These are phyloP conservation scores for Serilophus lunatus DNA, from an alignment of 2,113 vertebrate species.

Conservation along the genomic window DNA sequence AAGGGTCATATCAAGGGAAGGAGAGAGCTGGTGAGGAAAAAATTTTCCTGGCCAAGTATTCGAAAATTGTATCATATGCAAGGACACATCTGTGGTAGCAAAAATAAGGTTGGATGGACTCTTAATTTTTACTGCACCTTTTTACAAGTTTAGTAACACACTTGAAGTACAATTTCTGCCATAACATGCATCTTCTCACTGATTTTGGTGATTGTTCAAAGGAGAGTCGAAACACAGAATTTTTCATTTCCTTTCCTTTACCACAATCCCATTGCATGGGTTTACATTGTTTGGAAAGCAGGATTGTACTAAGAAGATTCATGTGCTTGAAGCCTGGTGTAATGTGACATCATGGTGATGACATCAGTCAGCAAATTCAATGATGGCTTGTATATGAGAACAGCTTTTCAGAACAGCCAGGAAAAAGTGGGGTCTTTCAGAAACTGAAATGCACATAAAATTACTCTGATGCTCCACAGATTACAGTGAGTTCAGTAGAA, in stretches of 20 bases:
- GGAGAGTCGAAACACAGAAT: not conserved
- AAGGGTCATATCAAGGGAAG: not conserved
- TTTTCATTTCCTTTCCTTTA: not conserved
- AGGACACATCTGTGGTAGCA: not conserved
- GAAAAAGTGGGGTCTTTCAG: not conserved
- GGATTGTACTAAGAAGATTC: not conserved
- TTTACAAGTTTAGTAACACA: not conserved
- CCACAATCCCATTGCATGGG: not conserved
- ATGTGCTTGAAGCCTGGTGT: not conserved
- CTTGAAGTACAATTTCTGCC: not conserved
- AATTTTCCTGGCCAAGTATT: not conserved
- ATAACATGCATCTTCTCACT: not conserved
- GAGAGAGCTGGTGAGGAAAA: not conserved
- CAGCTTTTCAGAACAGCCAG: not conserved
- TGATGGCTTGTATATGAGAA: not conserved
- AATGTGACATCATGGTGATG: rapidly evolving
- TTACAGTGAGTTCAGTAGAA: not conserved
- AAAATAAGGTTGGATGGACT: not conserved
- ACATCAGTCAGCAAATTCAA: not conserved
- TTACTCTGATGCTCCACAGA: not conserved
- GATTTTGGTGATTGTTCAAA: not conserved
- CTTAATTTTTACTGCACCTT: not conserved
- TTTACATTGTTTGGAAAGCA: not conserved
- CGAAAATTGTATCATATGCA: not conserved
- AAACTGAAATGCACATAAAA: not conserved